Conservation (phyloP, 2,888 invertebrate species). For the Epinotia bilunana region DNA sequence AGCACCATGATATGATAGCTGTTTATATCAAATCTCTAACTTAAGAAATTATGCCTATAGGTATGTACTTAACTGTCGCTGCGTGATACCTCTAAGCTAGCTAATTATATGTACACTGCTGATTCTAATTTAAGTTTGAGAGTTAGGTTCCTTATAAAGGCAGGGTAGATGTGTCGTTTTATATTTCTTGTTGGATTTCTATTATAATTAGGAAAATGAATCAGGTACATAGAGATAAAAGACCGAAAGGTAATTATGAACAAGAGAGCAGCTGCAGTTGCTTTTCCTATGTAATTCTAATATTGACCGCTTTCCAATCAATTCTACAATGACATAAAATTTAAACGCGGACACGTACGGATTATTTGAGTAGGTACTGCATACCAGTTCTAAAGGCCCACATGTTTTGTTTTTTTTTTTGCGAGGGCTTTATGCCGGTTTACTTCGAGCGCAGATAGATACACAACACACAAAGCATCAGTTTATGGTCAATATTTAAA, state of each 20-base stretch:
- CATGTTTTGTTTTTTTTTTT: not conserved
- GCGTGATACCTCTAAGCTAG: too few relatives aligned
- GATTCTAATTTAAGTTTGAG: too few relatives aligned
- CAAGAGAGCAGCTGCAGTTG: too few relatives aligned
- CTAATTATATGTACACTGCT: too few relatives aligned
- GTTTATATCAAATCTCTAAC: not conserved
- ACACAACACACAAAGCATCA: slow-evolving; percentile 22
- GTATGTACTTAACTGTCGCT: not conserved
- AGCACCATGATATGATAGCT: not conserved
- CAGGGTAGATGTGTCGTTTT: not conserved
- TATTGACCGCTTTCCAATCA: too few relatives aligned
- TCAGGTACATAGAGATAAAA: not conserved
- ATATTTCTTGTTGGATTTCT: not conserved
- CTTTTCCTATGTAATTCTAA: too few relatives aligned
- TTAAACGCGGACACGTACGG: not conserved
- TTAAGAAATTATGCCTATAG: not conserved
- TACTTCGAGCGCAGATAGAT: not conserved
- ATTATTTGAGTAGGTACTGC: not conserved
- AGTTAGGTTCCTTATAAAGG: too few relatives aligned
- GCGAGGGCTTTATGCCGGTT: not conserved
- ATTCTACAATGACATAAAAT: not conserved
- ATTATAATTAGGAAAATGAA: not conserved
- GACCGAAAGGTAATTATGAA: too few relatives aligned
- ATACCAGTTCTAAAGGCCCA: not conserved
- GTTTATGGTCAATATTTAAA: slow-evolving; percentile 39